A percentile compares a stretch with the other conserved stretches of the same genome.
These are phyloP conservation scores for Tetraneura akinire DNA, from an alignment of 1,140 invertebrate species.

Conservation along the genomic window DNA sequence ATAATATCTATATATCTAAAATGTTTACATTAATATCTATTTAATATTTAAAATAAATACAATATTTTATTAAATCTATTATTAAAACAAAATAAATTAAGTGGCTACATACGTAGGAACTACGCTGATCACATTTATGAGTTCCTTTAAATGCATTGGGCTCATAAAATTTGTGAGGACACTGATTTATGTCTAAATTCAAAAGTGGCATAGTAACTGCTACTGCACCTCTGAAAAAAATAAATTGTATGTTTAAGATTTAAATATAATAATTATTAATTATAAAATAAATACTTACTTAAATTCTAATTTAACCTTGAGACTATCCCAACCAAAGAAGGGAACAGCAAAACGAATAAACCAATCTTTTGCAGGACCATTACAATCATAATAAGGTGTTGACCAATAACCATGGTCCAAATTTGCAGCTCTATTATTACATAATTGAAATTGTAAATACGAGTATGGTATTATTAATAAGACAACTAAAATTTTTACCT, in stretches of 20 bases:
- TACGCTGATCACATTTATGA: conserved; percentile 88
- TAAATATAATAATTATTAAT: conserved; percentile 7
- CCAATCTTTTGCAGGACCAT: conserved; percentile 91
- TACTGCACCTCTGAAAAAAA: conserved; percentile 82
- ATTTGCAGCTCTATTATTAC: conserved; percentile 69
- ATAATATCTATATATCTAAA: too few relatives aligned
- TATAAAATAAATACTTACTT: conserved; percentile 72
- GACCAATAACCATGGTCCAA: conserved; percentile 91
- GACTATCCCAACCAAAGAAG: conserved; percentile 95
- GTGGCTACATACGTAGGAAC: conserved; percentile 91
- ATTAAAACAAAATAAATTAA: not conserved
- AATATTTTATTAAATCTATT: too few relatives aligned
- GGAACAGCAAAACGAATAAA: conserved; percentile 91
- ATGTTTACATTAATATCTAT: too few relatives aligned
- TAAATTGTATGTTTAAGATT: too few relatives aligned
- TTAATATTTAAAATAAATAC: too few relatives aligned
- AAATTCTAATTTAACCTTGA: conserved; percentile 88
- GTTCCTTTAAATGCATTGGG: conserved; percentile 95
- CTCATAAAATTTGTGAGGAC: conserved; percentile 82
- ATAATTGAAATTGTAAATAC: conserved; percentile 53
- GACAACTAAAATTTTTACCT: conserved; percentile 59
- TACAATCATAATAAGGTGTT: conserved; percentile 90
- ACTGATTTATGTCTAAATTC: conserved; percentile 93
- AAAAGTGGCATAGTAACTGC: conserved; percentile 88
- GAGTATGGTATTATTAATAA: not conserved